These are phyloP conservation scores for Miltochrista miniata DNA, from an alignment of 2,888 invertebrate genomes.

Conservation along the genomic window DNA sequence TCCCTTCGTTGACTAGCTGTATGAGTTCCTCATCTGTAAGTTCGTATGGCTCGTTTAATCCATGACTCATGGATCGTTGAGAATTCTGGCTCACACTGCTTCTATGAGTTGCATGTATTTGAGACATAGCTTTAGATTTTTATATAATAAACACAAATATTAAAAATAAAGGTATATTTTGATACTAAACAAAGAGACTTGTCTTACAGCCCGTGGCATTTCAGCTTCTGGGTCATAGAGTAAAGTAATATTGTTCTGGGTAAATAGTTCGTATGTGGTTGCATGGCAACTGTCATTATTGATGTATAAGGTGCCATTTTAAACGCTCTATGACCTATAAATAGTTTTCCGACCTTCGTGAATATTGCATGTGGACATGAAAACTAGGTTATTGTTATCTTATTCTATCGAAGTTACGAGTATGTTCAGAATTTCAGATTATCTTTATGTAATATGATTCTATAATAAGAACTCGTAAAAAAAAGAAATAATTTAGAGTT, in stretches of 20 bases:
- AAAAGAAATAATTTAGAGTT: too few species aligned
- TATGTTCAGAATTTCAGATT: not conserved
- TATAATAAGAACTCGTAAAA: too few species aligned
- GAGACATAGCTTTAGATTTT: conserved; percentile 19
- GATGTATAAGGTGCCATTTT: conserved; percentile 4
- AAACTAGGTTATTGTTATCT: not conserved
- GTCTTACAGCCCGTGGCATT: not conserved
- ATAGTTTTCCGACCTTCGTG: conserved; percentile 10
- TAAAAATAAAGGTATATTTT: conserved; percentile 13
- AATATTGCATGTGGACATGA: conserved; percentile 8
- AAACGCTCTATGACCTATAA: not conserved
- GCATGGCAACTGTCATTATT: conserved; percentile 11
- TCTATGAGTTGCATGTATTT: conserved; percentile 25
- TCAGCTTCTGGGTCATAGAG: conserved; percentile 1
- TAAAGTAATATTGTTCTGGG: not conserved
- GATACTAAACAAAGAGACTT: conserved; percentile 1
- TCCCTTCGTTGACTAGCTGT: conserved; percentile 60
- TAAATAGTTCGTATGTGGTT: conserved; percentile 7
- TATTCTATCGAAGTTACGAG: not conserved
- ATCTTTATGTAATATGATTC: not conserved
- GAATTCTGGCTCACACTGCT: conserved; percentile 60
- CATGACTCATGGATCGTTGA: conserved; percentile 54
- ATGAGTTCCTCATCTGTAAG: conserved; percentile 62
- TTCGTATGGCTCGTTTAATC: conserved; percentile 54
- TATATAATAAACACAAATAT: not conserved